These are phyloP conservation scores for Parotia lawesii DNA, from an alignment of 2,113 vertebrate genomes.

Conservation along the genomic window DNA sequence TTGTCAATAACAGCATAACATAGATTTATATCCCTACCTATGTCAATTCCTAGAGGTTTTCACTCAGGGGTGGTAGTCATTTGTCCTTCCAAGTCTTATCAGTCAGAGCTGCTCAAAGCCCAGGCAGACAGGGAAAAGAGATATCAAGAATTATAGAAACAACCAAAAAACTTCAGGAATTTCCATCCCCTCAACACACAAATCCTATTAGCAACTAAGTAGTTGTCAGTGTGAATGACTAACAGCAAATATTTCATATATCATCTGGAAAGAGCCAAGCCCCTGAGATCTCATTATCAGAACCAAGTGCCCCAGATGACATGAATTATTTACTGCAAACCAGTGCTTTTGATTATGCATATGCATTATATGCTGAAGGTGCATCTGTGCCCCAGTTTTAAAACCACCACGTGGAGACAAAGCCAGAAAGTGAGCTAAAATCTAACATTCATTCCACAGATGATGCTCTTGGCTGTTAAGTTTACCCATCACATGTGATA, in stretches of 20 bases:
- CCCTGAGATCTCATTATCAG: slow-evolving; percentile 78
- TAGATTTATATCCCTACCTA: background rate
- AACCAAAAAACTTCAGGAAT: background rate
- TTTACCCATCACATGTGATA: background rate
- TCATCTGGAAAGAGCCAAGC: slow-evolving; percentile 47
- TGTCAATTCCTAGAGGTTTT: background rate
- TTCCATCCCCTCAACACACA: background rate
- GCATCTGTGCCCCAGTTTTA: slow-evolving; percentile 59
- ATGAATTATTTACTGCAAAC: slow-evolving; percentile 71
- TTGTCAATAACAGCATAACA: background rate
- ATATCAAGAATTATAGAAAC: background rate
- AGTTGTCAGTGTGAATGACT: slow-evolving; percentile 50
- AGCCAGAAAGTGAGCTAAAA: background rate
- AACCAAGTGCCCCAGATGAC: slow-evolving; percentile 47
- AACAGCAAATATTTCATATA: slow-evolving; percentile 30
- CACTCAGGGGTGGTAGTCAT: background rate
- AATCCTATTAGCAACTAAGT: slow-evolving; percentile 9
- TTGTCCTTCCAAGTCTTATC: background rate
- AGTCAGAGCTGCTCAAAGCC: background rate
- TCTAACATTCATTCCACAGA: background rate
- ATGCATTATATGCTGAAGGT: slow-evolving; percentile 7
- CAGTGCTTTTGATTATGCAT: slow-evolving; percentile 46
- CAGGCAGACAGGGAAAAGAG: background rate
- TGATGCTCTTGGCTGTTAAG: background rate
- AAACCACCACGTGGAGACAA: slow-evolving; percentile 6